Evolutionary conservation across 2,888 invertebrate genomes (phyloP).

Genomic region (Mamestra brassicae): DNA sequence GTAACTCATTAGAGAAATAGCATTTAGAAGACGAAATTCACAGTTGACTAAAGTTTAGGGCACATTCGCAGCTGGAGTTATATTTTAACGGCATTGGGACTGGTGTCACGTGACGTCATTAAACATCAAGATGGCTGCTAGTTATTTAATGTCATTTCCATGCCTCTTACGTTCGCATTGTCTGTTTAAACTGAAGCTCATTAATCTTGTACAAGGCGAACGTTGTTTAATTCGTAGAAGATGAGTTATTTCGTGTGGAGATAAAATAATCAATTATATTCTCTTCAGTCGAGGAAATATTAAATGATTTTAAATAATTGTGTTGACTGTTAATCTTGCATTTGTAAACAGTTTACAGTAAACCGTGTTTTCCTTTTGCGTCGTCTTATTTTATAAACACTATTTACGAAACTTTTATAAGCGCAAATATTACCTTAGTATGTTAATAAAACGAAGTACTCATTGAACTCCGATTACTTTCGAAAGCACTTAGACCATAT

Average conservation of each 20-base stretch:
- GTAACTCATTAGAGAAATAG: constrained; percentile 31
- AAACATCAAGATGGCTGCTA: constrained; percentile 32
- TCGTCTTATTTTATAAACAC: not conserved
- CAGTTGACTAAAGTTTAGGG: constrained; percentile 18
- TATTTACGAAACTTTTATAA: not conserved
- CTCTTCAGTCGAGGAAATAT: constrained; percentile 1
- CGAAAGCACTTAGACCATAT: not conserved
- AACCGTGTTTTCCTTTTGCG: not conserved
- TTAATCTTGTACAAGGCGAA: constrained; percentile 42
- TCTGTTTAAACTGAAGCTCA: constrained; percentile 37
- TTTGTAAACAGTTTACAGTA: not conserved
- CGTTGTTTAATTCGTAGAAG: constrained; percentile 35
- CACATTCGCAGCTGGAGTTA: not conserved
- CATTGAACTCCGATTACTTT: not conserved
- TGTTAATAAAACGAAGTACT: not conserved
- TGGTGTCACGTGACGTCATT: constrained; percentile 31
- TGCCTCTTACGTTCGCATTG: constrained; percentile 37
- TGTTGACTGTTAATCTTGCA: not conserved
- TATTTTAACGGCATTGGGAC: constrained; percentile 11
- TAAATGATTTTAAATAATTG: not conserved
- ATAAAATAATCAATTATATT: constrained; percentile 32
- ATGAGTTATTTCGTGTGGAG: constrained; percentile 20
- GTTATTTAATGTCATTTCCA: constrained; percentile 24
- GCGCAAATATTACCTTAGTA: not conserved
- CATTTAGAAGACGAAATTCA: constrained; percentile 30